These are phyloP conservation scores for Dryoscopus gambensis DNA, from an alignment of 2,113 vertebrate genomes.

Conservation along the genomic window DNA sequence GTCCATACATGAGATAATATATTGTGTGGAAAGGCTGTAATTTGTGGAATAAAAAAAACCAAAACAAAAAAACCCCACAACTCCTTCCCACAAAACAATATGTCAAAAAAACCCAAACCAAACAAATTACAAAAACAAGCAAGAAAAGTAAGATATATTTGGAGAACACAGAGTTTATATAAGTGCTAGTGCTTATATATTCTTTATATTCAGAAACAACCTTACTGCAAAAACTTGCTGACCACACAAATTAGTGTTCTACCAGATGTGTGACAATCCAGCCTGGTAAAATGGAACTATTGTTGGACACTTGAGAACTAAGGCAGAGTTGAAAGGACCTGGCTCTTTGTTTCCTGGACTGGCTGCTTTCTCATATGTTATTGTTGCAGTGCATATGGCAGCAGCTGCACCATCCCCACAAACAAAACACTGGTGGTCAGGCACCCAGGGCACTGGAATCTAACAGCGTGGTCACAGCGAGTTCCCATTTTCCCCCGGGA, in stretches of 20 bases:
- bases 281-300: neutral
- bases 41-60: neutral
- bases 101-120: neutral
- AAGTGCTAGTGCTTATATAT: neutral
- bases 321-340: neutral
- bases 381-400: no score
- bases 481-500: no score
- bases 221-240: neutral
- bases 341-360: neutral
- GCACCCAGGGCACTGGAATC: no score
- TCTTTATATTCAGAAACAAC: neutral
- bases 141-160: neutral
- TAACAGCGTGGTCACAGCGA: no score
- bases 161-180: neutral
- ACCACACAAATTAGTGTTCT: neutral
- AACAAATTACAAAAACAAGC: neutral
- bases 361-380: neutral
- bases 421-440: no score
- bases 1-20: neutral
- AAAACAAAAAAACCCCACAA: neutral
- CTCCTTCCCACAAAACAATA: rapidly evolving
- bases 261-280: neutral
- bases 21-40: neutral
- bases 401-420: no score
- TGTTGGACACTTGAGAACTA: neutral